Base-by-base conservation (phyloP, 2,888 invertebrate genomes). In the Campaea margaritaria region DNA sequence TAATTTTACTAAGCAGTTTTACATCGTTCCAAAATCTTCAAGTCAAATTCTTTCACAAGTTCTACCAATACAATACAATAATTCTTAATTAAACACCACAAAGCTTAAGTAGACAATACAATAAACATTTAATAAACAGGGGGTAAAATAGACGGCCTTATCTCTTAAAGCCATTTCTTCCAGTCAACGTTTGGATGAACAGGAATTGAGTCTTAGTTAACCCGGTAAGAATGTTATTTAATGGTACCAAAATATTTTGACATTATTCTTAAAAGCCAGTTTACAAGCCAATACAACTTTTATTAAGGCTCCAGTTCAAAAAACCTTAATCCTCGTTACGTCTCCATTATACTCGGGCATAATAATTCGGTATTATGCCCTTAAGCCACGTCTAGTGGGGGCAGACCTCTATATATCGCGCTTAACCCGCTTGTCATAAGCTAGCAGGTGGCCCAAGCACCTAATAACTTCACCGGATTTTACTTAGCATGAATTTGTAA, bases 391-490 rank as follows among this genome's bases (percentile, higher is more conserved):
- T 34, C 48, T 61, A 53, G 47, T 48, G 55, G 45, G 62, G 41
- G 28, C 41, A 50, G 50, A 50, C 62, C 56, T 50, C 56, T n/a
- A 31, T 82, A 82, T 78, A 75, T 80, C 68, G 69, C 67, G 76
- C 75, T 83, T 81, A 84, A 83, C 81, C 80, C 70, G 78, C 15
- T 5, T 49, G 10, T 47, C 36, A 47, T 81, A 79, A 78, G 74
- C 74, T 73, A 73, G 78, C 82, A 82, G 81, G 79, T 82, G 79
- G 75, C 79, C 10, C 41, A 16, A 1, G 77, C n/a, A n/a, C n/a
- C n/a, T 82, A 74, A 81, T 83, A 80, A 85, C 80, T 86, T 85
- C 82, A 86, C 75, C 78, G 78, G 78, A 86, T 81, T 79, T 82
- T 75, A 69, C 76, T 83, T 81, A 21, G 21, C 21, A 3, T 21